These are phyloP conservation scores for Sebastes itinus DNA, from an alignment of 2,797 vertebrate genomes.

Conservation along the genomic window DNA sequence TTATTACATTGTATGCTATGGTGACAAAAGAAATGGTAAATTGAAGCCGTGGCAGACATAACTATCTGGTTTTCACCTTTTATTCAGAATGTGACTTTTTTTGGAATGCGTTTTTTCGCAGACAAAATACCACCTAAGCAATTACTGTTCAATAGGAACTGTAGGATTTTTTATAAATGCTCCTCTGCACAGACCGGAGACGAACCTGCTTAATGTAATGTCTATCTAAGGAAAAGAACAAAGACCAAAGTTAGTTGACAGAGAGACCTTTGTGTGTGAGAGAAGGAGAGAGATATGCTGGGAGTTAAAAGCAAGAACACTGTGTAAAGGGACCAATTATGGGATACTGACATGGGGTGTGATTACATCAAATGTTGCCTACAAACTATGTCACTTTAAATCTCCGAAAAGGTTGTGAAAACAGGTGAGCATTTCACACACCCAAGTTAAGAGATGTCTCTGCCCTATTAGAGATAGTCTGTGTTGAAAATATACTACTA, in stretches of 20 bases:
- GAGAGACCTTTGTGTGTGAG: conserved; percentile 18
- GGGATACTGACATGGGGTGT: not conserved
- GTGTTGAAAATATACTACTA: not conserved
- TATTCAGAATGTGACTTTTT: not conserved
- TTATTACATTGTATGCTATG: not conserved
- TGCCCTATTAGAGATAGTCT: not conserved
- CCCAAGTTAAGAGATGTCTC: not conserved
- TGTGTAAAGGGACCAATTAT: not conserved
- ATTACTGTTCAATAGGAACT: not conserved
- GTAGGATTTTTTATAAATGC: not conserved
- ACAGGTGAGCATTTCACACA: not conserved
- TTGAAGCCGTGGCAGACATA: not conserved
- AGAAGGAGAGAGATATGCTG: not conserved
- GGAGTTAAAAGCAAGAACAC: not conserved
- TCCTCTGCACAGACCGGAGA: not conserved
- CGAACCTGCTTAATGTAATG: not conserved
- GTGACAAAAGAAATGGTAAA: not conserved
- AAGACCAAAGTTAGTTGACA: not conserved
- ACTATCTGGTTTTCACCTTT: not conserved
- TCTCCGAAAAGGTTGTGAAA: not conserved
- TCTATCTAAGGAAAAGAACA: not conserved
- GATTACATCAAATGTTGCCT: not conserved
- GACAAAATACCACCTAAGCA: not conserved
- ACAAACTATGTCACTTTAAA: not conserved
- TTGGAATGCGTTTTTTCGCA: not conserved